Base-by-base conservation (phyloP, 2,888 invertebrate species). In the Polymixis lichenea region DNA sequence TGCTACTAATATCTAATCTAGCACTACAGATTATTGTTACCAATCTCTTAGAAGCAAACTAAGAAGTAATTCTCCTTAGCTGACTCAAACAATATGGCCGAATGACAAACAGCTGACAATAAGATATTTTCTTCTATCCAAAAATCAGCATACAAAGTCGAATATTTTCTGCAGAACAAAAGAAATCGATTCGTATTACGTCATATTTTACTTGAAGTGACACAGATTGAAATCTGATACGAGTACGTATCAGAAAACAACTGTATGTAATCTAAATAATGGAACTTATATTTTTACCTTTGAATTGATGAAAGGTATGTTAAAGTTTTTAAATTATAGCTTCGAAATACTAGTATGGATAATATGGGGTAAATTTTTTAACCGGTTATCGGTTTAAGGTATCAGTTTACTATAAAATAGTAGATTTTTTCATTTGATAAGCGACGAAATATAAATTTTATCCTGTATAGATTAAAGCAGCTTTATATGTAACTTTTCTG, bases 151-250 rank as follows among this genome's bases (percentile, higher is more conserved):
- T 82, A 67, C 58, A 67, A 58, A 67, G 32, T 56, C 67, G 70
- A 74, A 73, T 73, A 71, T 84, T 84, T 58, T 65, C 60, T 70
- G 66, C 60, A 58, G 49, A 64, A n/a, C 58, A 55, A 65, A 74
- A 79, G 2, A 84, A 84, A 74, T 74, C 67, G 62, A 84, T 74
- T 64, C 55, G 9, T n/a, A 79, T 84, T 84, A 84, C 58, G 74
- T 80, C 69, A 67, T 72, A 62, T 60, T 77, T 68, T 78, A 73
- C 49, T 73, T 56, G 69, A 28, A 11, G 60, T 60, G 51, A 38
- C 56, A 70, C 4, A 73, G 56, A 73, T 82, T 69, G 73, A 80
- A 84, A 84, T 84, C 69, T n/a, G 69, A 84, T 79, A 78, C n/a
- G n/a, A n/a, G n/a, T n/a, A n/a, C 32, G 28, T 69, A 83, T 72